Base-by-base conservation (phyloP, 2,888 invertebrate genomes). In the Pristionchus mayeri region DNA sequence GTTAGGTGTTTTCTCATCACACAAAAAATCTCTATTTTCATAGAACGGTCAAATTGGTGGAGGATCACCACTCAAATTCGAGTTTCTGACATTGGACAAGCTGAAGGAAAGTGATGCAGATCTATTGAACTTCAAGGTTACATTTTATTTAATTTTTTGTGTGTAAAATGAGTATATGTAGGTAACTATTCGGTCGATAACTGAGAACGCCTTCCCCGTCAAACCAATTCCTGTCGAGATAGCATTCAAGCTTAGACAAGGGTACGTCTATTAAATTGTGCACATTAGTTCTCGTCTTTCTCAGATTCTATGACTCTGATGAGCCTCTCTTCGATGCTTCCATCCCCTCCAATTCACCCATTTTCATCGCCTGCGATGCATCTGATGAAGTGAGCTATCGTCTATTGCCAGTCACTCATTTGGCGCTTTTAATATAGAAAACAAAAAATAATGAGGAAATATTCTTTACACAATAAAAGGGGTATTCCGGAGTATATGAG, bases 21-120 rank as follows among this genome's bases (percentile, higher is more conserved):
- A 18, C 48, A 48, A 18, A 52, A 6, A 54, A 34, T 54, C 34
- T 37, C 13, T 48, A n/a, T n/a, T n/a, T n/a, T n/a, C n/a, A n/a
- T n/a, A 79, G 79, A n/a, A 44, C 44, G 44, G 44, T 44, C 44
- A 6, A 44, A 44, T 6, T n/a, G 78, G 9, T n/a, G 79, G 79
- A n/a, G 79, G 79, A 44, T 79, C 79, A 34, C 79, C 79, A 3
- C 79, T 79, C 34, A 79, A 79, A 34, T 79, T 54, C 24, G 54
- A 54, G 30, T 79, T 79, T 24, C 54, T 79, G 6, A 79, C 52
- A 18, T 27, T 79, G 54, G 79, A 79, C 21, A 79, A 79, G 21
- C 54, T 79, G 79, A 52, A 48, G 54, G 54, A 30, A 2, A 34
- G 27, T 9, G 79, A 76, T n/a, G 16, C 76, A 16, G 76, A 76